Evolutionary conservation across 2,888 invertebrate genomes (phyloP).

Genomic region (Cactoblastis cactorum): DNA sequence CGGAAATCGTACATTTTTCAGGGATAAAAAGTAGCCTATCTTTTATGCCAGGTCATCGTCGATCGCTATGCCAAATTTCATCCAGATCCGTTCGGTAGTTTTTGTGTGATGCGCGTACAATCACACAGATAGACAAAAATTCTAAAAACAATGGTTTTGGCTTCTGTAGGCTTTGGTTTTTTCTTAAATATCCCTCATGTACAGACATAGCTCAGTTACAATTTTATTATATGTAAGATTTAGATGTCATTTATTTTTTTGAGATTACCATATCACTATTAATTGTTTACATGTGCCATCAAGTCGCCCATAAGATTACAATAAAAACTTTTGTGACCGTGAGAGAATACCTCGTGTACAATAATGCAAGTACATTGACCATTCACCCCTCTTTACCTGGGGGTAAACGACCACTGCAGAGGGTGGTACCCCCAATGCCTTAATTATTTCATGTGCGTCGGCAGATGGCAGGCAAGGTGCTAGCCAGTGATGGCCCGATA

Average conservation of each 20-base stretch:
- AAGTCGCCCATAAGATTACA: constrained; percentile 13
- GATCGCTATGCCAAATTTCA: too few species aligned
- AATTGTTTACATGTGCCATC: constrained; percentile 9
- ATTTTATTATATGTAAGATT: too few species aligned
- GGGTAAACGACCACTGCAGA: constrained; percentile 72
- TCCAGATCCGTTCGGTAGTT: too few species aligned
- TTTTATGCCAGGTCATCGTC: too few species aligned
- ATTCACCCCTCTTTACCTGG: constrained; percentile 51
- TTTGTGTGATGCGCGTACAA: too few species aligned
- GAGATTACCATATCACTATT: constrained; percentile 1
- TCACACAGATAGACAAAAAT: too few species aligned
- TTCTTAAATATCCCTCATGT: too few species aligned
- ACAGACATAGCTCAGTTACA: too few species aligned
- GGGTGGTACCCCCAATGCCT: constrained; percentile 73
- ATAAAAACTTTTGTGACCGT: constrained; percentile 29
- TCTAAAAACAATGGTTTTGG: too few species aligned
- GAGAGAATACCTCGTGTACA: constrained; percentile 31
- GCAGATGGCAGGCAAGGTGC: constrained; percentile 78
- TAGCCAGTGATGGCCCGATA: constrained; percentile 61
- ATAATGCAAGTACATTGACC: constrained; percentile 56
- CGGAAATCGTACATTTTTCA: too few species aligned
- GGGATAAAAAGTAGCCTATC: too few species aligned
- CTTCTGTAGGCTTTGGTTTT: too few species aligned
- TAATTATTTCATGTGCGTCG: constrained; percentile 74
- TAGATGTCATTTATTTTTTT: not conserved